phyloP scores from a whole-genome alignment of 2,797 vertebrate genomes.

The Urocyon cinereoargenteus region DNA sequence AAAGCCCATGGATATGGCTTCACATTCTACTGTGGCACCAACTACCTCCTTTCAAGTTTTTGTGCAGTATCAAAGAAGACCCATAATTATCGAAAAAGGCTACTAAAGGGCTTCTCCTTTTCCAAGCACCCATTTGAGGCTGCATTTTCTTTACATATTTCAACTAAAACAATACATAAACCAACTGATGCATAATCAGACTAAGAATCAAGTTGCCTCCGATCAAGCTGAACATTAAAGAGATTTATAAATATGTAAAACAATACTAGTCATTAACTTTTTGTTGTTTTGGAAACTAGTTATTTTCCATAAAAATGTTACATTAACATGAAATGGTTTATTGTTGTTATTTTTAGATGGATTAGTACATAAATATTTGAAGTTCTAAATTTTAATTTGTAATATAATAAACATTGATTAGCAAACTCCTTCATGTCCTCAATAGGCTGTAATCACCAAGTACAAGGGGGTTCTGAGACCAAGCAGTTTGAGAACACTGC shows the following conservation, averaged over 20 bases:
- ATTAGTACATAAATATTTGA: background rate
- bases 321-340: background rate
- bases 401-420: background rate
- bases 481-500: background rate
- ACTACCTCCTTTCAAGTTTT: background rate
- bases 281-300: background rate
- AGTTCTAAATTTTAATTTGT: background rate
- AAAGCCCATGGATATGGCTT: background rate
- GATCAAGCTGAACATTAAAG: background rate
- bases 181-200: background rate
- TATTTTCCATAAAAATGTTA: background rate
- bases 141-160: background rate
- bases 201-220: background rate
- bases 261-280: background rate
- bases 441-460: background rate
- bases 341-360: background rate
- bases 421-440: background rate
- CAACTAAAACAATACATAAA: background rate
- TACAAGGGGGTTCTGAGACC: background rate
- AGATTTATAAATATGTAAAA: background rate
- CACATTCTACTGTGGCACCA: background rate
- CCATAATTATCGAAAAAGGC: background rate
- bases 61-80: background rate
- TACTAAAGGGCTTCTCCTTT: background rate
- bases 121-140: background rate